phyloP scores from a whole-genome alignment of 2,888 invertebrate species.

The Meteorus cinctellus region DNA sequence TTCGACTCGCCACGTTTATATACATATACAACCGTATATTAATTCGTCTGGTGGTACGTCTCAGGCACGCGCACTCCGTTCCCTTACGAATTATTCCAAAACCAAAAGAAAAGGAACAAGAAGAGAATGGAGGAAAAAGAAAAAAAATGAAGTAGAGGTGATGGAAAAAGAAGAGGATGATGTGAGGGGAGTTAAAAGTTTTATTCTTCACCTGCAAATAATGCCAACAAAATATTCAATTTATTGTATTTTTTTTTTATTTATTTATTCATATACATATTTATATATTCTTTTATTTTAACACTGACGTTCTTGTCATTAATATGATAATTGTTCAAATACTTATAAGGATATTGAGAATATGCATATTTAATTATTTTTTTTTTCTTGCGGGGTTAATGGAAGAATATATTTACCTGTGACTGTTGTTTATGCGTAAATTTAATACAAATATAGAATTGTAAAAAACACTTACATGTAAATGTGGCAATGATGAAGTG shows the following conservation, averaged over 20 bases:
- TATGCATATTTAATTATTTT: background rate
- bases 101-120: background rate
- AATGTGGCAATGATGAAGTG: background rate
- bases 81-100: conserved; percentile 12
- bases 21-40: conserved; percentile 33
- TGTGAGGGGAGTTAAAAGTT: background rate
- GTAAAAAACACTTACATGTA: background rate
- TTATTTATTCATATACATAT: background rate
- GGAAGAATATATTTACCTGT: background rate
- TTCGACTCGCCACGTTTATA: conserved; percentile 49
- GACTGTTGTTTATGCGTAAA: background rate
- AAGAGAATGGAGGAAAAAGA: background rate
- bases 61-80: conserved; percentile 3
- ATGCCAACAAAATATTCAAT: background rate
- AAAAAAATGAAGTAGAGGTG: background rate
- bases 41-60: conserved; percentile 6
- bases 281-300: background rate
- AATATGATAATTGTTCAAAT: background rate
- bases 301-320: background rate
- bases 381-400: background rate
- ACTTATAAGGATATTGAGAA: conserved; percentile 7
- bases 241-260: background rate
- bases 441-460: no score
- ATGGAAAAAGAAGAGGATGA: background rate
- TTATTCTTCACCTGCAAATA: background rate